Evolutionary conservation across 2,888 invertebrate species (phyloP).

Genomic region (Salpingus planirostris): DNA sequence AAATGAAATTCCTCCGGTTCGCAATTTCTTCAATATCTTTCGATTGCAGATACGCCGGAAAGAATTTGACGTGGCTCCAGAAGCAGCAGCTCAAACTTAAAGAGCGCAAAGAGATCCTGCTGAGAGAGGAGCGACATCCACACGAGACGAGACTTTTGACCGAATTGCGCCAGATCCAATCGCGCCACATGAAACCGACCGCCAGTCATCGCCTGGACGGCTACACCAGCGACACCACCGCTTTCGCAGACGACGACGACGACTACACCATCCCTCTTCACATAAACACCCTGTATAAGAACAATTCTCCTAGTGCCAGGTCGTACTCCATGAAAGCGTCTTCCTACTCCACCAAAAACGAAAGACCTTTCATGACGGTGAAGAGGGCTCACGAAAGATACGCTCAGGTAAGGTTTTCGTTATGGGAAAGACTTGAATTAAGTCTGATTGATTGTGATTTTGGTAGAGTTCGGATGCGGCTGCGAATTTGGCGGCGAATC

Average conservation of each 20-base stretch:
- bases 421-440: too few relatives aligned
- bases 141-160: slow-evolving; percentile 56
- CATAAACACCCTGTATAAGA: slow-evolving; percentile 48
- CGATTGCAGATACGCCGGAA: slow-evolving; percentile 29
- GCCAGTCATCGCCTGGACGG: slow-evolving; percentile 56
- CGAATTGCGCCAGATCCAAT: slow-evolving; percentile 48
- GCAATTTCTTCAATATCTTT: too few relatives aligned
- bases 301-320: slow-evolving; percentile 5
- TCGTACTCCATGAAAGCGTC: slow-evolving; percentile 20
- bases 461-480: slow-evolving; percentile 33
- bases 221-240: slow-evolving; percentile 71
- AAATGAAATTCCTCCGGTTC: too few relatives aligned
- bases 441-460: too few relatives aligned
- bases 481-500: slow-evolving; percentile 34
- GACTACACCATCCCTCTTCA: slow-evolving; percentile 62
- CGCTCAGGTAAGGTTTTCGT: slow-evolving; percentile 33
- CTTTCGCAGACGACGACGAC: slow-evolving; percentile 68
- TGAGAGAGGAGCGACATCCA: slow-evolving; percentile 62
- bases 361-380: slow-evolving; percentile 56
- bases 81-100: slow-evolving; percentile 73
- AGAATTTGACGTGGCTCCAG: slow-evolving; percentile 66
- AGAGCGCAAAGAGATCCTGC: slow-evolving; percentile 64
- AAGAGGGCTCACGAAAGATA: slow-evolving; percentile 47
- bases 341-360: slow-evolving; percentile 36
- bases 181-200: slow-evolving; percentile 38